Evolutionary conservation across 1,140 invertebrate species (phyloP), one percentile per base, ranked within the genome.

Genomic region (Myzus persicae): DNA sequence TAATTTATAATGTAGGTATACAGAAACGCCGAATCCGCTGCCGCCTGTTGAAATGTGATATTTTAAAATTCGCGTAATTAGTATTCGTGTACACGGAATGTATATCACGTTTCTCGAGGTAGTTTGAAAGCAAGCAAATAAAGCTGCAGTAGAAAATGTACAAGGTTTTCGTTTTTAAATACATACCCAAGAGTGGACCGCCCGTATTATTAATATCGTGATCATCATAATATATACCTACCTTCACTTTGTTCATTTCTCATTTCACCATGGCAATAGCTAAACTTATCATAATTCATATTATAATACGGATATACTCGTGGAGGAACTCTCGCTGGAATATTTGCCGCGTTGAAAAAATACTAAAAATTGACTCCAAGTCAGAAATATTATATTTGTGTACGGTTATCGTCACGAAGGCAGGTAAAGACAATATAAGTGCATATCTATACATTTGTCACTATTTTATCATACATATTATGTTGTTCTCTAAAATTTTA

Each of bases 81-180:
- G 88, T 90, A 36, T 59, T 59, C 51, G 51, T 51, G 85, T 48
- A 85, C 84, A 46, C 87, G 36, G 1, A 42, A 89, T 54, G 48
- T 89, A 51, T 89, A 89, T 67, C 51, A 59, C 51, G 54, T 90
- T 90, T 67, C 54, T 90, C 38, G 51, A 59, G 54, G 38, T n/a
- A 42, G 51, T 90, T 42, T 42, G 51, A 90, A 90, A 90, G 38
- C 38, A 18, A 36, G 51, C 4, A 24, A 59, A 88, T 48, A 88
- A 42, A 36, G 36, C 51, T 42, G 36, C 54, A 11, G 54, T 46
- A 42, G 46, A 51, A 89, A 51, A 89, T 51, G 46, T 51, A 51
- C 36, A 4, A 11, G 18, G 46, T 89, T 51, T 89, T 51, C 46
- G 36, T 51, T 89, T 51, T 89, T 54, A 38, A 89, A 89, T 24